Base-by-base conservation (phyloP, 2,888 invertebrate species). In the Ligdia adustata region DNA sequence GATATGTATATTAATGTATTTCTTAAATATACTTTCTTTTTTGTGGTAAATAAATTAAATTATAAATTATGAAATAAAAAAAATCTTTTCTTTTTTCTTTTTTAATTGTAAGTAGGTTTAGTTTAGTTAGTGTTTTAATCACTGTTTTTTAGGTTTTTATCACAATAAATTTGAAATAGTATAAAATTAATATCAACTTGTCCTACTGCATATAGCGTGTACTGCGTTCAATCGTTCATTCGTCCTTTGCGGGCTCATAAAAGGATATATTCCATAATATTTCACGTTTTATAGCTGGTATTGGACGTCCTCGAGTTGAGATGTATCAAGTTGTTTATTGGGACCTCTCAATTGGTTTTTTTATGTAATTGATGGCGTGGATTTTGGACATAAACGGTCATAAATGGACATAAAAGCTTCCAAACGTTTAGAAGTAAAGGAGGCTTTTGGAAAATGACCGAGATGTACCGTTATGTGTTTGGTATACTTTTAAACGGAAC, bases 261-360 rank as follows among this genome's bases (percentile, higher is more conserved):
- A 57, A 47, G 34, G 40, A 49, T 35, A 49, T 54, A 34, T 40
- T 24, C 52, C 43, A 51, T 57, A 55, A 57, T 55, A 57, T 55
- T 51, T 55, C 38, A 52, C 43, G 44, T 49, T 53, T 52, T 49
- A 53, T 49, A 38, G 51, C 49, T 38, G 47, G 45, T 47, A 52
- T 41, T 52, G 49, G 49, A 20, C 46, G 37, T 39, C 13, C 38
- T 33, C 35, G 22, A 41, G 28, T 42, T 35, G 29, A 20, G 32
- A 32, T 33, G 42, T 33, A 49, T 49, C 38, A 42, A 49, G 33
- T 43, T 49, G 48, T 49, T 49, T 49, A 48, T 48, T 11, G 41
- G 31, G 3, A 14, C 18, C 9, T 4, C 14, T 5, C 28, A 43
- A 49, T 42, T 38, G 48, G 47, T 47, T 46, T 41, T 42, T 38